phyloP scores from a whole-genome alignment of 2,797 vertebrate genomes.

The Chloroceryle amazona region DNA sequence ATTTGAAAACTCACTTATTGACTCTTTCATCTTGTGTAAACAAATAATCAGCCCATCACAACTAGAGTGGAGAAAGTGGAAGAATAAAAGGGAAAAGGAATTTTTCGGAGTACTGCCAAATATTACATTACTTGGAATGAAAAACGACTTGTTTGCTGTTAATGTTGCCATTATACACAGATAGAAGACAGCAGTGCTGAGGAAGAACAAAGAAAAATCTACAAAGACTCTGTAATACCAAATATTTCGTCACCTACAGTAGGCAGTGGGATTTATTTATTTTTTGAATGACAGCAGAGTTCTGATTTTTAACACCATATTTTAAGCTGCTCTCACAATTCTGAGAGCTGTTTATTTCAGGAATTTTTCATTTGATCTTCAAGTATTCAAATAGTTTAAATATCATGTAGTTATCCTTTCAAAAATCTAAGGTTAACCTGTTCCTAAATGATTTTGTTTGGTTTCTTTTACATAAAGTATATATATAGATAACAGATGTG shows the following conservation, averaged over 20 bases:
- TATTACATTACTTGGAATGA: slow-evolving; percentile 64
- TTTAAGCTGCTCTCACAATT: background rate
- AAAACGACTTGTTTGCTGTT: slow-evolving; percentile 48
- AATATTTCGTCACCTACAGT: background rate
- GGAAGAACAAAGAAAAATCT: slow-evolving; percentile 54
- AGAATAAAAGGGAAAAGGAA: background rate
- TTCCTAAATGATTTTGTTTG: background rate
- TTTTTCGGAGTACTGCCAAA: slow-evolving; percentile 64
- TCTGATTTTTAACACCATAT: background rate
- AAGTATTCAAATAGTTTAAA: background rate
- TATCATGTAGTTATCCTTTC: background rate
- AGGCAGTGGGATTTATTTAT: background rate
- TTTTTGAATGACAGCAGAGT: background rate
- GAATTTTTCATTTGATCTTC: background rate
- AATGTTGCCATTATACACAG: slow-evolving; percentile 50
- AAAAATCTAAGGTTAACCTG: background rate
- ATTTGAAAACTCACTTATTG: slow-evolving; percentile 72
- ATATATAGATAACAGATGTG: background rate
- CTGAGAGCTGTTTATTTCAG: background rate
- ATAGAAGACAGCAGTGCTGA: background rate
- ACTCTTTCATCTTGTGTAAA: slow-evolving; percentile 75
- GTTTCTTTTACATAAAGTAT: background rate
- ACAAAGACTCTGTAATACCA: slow-evolving; percentile 1
- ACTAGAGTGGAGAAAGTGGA: background rate
- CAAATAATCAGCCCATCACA: slow-evolving; percentile 71